These are phyloP conservation scores for Urophycis tenuis DNA, from an alignment of 2,797 vertebrate species.

Conservation along the genomic window DNA sequence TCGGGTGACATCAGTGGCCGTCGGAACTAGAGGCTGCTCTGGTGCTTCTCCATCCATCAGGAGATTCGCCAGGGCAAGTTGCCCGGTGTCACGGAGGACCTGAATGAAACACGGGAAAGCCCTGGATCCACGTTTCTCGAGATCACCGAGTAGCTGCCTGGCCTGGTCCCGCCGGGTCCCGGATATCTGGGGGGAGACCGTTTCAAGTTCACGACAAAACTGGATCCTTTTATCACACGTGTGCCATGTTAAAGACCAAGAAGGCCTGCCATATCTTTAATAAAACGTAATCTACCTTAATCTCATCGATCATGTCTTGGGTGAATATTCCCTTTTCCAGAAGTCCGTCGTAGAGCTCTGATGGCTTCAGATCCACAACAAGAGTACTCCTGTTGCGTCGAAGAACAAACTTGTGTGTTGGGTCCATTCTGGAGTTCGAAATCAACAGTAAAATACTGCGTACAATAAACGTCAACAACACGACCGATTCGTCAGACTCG, in stretches of 20 bases:
- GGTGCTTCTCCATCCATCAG: constrained; percentile 53
- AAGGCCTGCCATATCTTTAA: neutral
- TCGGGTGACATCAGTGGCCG: constrained; percentile 10
- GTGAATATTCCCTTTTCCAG: constrained; percentile 76
- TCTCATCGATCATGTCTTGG: constrained; percentile 84
- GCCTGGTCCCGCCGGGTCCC: constrained; percentile 78
- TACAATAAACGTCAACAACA: neutral
- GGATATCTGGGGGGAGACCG: constrained; percentile 57
- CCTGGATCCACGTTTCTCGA: constrained; percentile 81
- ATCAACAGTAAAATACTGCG: neutral
- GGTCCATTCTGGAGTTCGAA: constrained; percentile 71
- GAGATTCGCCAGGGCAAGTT: constrained; percentile 62
- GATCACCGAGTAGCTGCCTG: constrained; percentile 75
- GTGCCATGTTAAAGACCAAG: neutral
- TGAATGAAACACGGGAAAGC: constrained; percentile 81
- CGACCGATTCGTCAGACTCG: no score
- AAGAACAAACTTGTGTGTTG: constrained; percentile 67
- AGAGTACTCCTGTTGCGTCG: constrained; percentile 64
- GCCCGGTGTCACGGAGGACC: constrained; percentile 75
- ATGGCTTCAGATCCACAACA: constrained; percentile 69
- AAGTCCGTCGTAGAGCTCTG: constrained; percentile 72
- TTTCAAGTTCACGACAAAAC: neutral
- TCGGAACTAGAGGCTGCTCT: constrained; percentile 29
- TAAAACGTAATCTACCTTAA: constrained; percentile 69
- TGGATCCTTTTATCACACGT: neutral